Percentiles rank a stretch among this genome's conserved stretches.
Evolutionary conservation across 2,888 invertebrate species (phyloP).

Genomic region (Ichneumoninae sp.): DNA sequence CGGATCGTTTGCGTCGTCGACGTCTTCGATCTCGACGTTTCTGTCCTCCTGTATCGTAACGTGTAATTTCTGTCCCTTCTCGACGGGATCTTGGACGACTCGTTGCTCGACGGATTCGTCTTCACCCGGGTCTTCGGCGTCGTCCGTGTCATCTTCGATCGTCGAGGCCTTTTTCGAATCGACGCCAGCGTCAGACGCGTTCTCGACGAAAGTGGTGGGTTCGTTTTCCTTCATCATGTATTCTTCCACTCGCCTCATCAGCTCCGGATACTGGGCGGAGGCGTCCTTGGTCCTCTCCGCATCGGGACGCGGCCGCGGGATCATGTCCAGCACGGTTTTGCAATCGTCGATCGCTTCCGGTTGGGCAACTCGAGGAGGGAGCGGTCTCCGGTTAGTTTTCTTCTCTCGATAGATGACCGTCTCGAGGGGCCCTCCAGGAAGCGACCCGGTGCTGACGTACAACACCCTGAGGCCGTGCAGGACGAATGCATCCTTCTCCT

Average conservation of each 20-base stretch:
- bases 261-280: slow-evolving; percentile 75
- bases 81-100: slow-evolving; percentile 24
- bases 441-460: slow-evolving; percentile 77
- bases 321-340: slow-evolving; percentile 69
- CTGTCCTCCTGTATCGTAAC: slow-evolving; percentile 24
- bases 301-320: slow-evolving; percentile 71
- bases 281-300: slow-evolving; percentile 64
- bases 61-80: not conserved
- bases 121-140: slow-evolving; percentile 5
- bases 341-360: slow-evolving; percentile 51
- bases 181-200: not conserved
- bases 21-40: not conserved
- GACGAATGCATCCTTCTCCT: slow-evolving; percentile 78
- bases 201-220: slow-evolving; percentile 68
- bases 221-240: slow-evolving; percentile 75
- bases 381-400: slow-evolving; percentile 77
- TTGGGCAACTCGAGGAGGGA: slow-evolving; percentile 39
- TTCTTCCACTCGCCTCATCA: slow-evolving; percentile 73
- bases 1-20: not conserved
- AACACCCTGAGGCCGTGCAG: slow-evolving; percentile 78
- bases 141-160: slow-evolving; percentile 22
- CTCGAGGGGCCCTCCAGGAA: slow-evolving; percentile 70
- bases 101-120: not conserved
- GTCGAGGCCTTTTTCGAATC: slow-evolving; percentile 19
- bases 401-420: slow-evolving; percentile 79